These are phyloP conservation scores for Rotaria socialis DNA, from an alignment of 2,888 invertebrate species.

Conservation along the genomic window DNA sequence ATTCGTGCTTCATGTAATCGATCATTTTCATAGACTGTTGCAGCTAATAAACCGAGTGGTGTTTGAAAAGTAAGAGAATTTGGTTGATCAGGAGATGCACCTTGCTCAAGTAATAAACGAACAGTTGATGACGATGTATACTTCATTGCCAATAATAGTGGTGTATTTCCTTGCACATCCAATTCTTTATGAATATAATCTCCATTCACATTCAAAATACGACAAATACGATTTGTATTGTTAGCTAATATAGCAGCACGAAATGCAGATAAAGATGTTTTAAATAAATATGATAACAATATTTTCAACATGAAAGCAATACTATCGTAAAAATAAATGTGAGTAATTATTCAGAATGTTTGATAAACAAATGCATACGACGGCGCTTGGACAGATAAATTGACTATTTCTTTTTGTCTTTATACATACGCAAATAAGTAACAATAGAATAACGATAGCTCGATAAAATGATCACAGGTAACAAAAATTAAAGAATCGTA, in stretches of 20 bases:
- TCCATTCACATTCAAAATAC: not conserved
- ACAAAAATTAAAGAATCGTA: too few species aligned
- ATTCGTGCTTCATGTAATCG: not conserved
- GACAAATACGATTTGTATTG: not conserved
- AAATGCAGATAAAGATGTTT: not conserved
- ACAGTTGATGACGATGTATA: not conserved
- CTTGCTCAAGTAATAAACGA: not conserved
- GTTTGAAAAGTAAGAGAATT: not conserved
- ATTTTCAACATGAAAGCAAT: not conserved
- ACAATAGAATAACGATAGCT: too few species aligned
- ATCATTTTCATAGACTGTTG: not conserved
- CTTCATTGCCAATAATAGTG: not conserved
- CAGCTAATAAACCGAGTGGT: not conserved
- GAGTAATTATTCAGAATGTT: not conserved
- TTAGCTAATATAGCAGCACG: not conserved
- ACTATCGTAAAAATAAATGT: not conserved
- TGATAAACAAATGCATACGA: too few species aligned
- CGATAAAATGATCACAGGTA: too few species aligned
- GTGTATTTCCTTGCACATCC: not conserved
- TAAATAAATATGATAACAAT: not conserved
- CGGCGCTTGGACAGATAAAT: too few species aligned
- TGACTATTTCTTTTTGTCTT: too few species aligned
- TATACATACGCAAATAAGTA: too few species aligned
- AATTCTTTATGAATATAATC: not conserved
- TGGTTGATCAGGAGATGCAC: not conserved